Base-by-base conservation (phyloP, 2,113 vertebrate species). In the Oreamnos americanus region DNA sequence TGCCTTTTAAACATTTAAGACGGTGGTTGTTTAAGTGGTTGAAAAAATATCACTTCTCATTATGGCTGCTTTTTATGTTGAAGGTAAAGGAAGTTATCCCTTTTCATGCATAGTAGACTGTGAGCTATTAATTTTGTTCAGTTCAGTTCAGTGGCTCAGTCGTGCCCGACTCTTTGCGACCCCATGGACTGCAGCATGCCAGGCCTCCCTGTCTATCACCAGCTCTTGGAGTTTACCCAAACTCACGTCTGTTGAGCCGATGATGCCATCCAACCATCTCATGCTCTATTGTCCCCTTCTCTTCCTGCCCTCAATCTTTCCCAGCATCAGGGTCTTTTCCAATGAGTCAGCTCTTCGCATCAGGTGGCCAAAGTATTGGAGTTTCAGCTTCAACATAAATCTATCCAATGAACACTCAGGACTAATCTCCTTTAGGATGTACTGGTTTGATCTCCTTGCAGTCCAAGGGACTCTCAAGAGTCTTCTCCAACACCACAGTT, bases 231-330 rank as follows among this genome's bases (percentile, higher is more conserved):
- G 64, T 71, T 71, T 23, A 71, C n/a, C n/a, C 19, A 71, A 23
- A 36, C 2, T 36, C 64, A 23, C 21, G 9, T 71, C n/a, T 1
- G 0, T 71, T 39, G n/a, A 71, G n/a, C 39, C 0, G 0, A n/a
- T 23, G 5, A 71, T 23, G 5, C n/a, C 19, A 71, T 39, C 67
- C n/a, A 39, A 23, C n/a, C 67, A 12, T 71, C n/a, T 71, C n/a
- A 71, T 23, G 9, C 67, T 39, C 67, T 39, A 19, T 71, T 0
- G 0, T 71, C 36, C 67, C 19, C 67, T 3, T 36, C n/a, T 71
- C 64, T 36, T 71, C n/a, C 67, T 71, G n/a, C 10, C 21, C 23
- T 23, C n/a, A 71, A 12, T 23, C 67, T 13, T 39, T 71, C 19
- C 67, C 19, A 71, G n/a, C 2, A 71, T 71, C 67, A 71, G 67